Percentiles rank a stretch among this genome's conserved stretches.
Evolutionary conservation across 2,113 vertebrate genomes (phyloP).

Genomic region (Pteropus alecto): DNA sequence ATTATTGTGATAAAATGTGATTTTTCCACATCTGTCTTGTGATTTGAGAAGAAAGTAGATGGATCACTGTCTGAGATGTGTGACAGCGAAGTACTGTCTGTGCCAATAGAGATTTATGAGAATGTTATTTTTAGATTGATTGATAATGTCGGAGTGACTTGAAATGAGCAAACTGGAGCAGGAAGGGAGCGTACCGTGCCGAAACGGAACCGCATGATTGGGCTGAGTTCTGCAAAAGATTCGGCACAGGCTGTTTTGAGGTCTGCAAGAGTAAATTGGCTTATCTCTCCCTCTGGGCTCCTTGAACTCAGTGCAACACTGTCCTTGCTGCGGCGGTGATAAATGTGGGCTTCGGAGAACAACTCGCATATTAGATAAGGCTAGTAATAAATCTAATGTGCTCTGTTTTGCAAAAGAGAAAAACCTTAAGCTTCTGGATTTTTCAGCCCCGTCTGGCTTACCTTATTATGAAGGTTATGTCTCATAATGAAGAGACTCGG

Average conservation of each 20-base stretch:
- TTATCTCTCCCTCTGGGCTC: conserved; percentile 12
- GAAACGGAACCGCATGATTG: conserved; percentile 7
- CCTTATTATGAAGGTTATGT: neutral
- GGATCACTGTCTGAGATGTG: neutral
- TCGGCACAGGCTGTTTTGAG: conserved; percentile 24
- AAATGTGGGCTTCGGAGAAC: conserved; percentile 1
- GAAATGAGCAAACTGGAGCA: conserved; percentile 57
- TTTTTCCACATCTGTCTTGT: conserved; percentile 31
- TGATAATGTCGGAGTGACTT: conserved; percentile 35
- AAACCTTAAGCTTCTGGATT: conserved; percentile 49
- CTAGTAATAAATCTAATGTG: neutral
- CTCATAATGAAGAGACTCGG: neutral
- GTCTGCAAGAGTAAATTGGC: neutral
- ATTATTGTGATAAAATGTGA: neutral
- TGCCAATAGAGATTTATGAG: neutral
- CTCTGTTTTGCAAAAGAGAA: conserved; percentile 36
- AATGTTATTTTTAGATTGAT: conserved; percentile 65
- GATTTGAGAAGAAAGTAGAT: conserved; percentile 19
- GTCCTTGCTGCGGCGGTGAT: neutral
- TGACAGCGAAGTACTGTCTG: neutral
- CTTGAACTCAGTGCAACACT: neutral
- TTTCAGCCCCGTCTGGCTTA: conserved; percentile 8
- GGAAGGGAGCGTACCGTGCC: conserved; percentile 39
- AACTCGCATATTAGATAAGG: neutral
- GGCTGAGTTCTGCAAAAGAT: conserved; percentile 52